Evolutionary conservation across 2,113 vertebrate genomes (phyloP), one percentile per base, ranked within the genome.

Genomic region (Callocephalon fimbriatum): DNA sequence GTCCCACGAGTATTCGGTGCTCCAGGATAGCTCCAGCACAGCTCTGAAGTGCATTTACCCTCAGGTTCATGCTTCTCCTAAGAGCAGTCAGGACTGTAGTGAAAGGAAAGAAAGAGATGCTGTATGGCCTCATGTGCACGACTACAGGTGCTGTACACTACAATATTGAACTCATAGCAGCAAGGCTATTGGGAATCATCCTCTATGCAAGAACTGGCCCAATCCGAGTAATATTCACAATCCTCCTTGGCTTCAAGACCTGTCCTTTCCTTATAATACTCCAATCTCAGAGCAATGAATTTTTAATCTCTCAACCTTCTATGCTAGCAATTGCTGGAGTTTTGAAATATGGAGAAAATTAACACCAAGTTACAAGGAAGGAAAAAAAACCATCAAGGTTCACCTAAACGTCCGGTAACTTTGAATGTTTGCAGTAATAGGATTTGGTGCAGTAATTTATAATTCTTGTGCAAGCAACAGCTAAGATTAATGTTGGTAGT

Each of bases 381-480:
- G 7, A 17, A 45, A 72, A 83, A 56, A 38, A 35, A 15, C 59
- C 59, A 79, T 14, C 71, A 50, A 78, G 74, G 67, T 81, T 92
- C 61, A 75, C 66, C 88, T 47, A 96, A 92, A 65, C 15, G 15
- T 86, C 86, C 45, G 72, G 86, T 40, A 96, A 95, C 92, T 92
- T 97, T 88, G 92, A 93, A 88, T 97, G 85, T 91, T 91, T 81
- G 74, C 88, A 86, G 85, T 94, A 96, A 97, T 76, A 88, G 72
- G 95, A 91, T 96, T 97, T 94, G 95, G 78, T 94, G 94, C 95
- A 94, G 92, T 96, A 93, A 97, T 97, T 96, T 91, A 87, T 96
- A 92, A 96, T 93, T 96, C 94, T 88, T 93, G 87, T 76, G 67
- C 89, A 75, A 95, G 94, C 88, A 95, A 86, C 92, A 93, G 84